Evolutionary conservation across 2,113 vertebrate genomes (phyloP).

Genomic region (Strigops habroptila): DNA sequence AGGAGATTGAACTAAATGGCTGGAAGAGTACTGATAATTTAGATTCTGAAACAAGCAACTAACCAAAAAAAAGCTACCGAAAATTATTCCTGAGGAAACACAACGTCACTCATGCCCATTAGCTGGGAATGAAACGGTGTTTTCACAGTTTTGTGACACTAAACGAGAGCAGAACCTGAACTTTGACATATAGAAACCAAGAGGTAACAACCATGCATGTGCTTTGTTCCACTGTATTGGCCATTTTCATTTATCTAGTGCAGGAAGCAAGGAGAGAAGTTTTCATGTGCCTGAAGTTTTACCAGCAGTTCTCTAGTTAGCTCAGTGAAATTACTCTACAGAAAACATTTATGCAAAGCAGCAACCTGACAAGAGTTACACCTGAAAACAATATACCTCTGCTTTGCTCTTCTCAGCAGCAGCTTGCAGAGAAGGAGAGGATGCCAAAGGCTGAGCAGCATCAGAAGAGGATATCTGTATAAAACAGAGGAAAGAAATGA

Average conservation of each 20-base stretch:
- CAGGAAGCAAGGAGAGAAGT: neutral
- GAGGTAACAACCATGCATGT: neutral
- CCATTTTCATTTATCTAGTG: neutral
- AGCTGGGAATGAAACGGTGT: neutral
- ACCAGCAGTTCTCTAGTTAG: neutral
- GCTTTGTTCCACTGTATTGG: neutral
- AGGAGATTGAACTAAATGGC: neutral
- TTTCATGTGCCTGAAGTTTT: neutral
- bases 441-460: slow-evolving; percentile 82
- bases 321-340: neutral
- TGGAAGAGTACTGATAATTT: neutral
- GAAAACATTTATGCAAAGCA: neutral
- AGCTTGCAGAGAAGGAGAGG: slow-evolving; percentile 85
- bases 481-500: slow-evolving; percentile 62
- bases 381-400: slow-evolving; percentile 78
- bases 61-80: neutral
- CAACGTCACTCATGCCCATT: neutral
- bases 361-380: slow-evolving; percentile 7
- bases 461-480: slow-evolving; percentile 86
- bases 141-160: neutral
- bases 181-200: neutral
- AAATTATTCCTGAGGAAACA: neutral
- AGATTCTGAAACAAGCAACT: neutral
- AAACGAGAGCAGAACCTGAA: neutral
- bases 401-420: slow-evolving; percentile 87